Evolutionary conservation across 2,888 invertebrate genomes (phyloP), one percentile per base, ranked within the genome.

Genomic region (Drosophila seclusa): DNA sequence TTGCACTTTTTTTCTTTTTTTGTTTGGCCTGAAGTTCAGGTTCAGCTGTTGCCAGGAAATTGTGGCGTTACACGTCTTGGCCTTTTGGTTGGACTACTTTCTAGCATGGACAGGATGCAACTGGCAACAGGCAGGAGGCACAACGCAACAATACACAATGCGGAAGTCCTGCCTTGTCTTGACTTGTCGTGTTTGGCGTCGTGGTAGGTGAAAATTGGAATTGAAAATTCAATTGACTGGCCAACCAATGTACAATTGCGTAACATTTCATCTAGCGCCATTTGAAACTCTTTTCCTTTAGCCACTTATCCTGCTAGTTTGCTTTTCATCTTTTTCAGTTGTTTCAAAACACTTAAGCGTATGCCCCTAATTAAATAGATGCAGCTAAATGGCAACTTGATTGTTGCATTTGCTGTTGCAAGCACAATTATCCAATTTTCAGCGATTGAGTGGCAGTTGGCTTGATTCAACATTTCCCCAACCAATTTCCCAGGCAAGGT

Each of bases 21-120:
- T 68, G 57, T 38, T 40, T 59, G 61, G 75, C 76, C 76, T 59
- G 78, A 91, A 92, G 92, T 91, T 92, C 91, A 91, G 92, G 92
- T 92, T 92, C 91, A 92, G 82, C 59, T 50, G 59, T 29, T 70
- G 24, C n/a, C 92, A 91, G 92, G 92, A 91, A 90, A 82, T 77
- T 38, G 67, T 61, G 59, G 45, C 42, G 48, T 42, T 61, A 58
- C 65, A 55, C 68, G 67, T 57, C 52, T 71, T 73, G 75, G 79
- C 73, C 54, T 55, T 38, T 55, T 57, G 79, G 76, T 85, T 89
- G 89, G 77, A 83, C 90, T 89, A 89, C 90, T 89, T 89, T 90
- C 89, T 89, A 68, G 68, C 29, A 77, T 67, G 81, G 80, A 68
- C 83, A 83, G 82, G 82, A 83, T 83, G 76, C 69, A 53, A 29